A percentile compares a stretch with the other conserved stretches of the same genome.
Evolutionary conservation across 2,113 vertebrate genomes (phyloP).

Genomic region (Triplophysa dalaica): DNA sequence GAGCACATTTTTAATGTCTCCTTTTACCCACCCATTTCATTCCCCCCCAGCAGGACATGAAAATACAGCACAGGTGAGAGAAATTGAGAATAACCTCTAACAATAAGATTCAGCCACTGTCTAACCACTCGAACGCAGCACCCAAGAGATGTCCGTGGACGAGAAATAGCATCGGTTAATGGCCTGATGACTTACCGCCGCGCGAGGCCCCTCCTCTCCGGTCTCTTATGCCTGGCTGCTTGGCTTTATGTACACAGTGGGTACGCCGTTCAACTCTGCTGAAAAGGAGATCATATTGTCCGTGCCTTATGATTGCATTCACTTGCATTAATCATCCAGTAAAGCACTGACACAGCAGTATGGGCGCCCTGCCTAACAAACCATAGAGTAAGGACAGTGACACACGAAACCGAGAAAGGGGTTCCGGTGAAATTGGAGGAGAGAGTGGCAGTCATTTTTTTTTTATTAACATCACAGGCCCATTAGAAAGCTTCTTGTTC

Average conservation of each 20-base stretch:
- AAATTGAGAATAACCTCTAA: constrained; percentile 52
- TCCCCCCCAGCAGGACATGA: constrained; percentile 54
- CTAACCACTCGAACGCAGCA: constrained; percentile 30
- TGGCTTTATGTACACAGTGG: constrained; percentile 56
- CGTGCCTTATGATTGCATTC: constrained; percentile 96
- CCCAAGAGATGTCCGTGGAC: neutral
- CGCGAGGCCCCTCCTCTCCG: constrained; percentile 4
- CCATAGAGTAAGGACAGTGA: constrained; percentile 98
- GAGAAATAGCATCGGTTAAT: constrained; percentile 24
- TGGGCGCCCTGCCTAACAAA: constrained; percentile 97
- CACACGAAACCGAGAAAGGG: constrained; percentile 87
- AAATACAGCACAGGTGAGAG: constrained; percentile 46
- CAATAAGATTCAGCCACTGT: constrained; percentile 25
- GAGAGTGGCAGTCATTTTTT: constrained; percentile 72
- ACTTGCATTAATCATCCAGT: constrained; percentile 99
- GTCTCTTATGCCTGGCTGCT: constrained; percentile 27
- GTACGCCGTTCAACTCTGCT: constrained; percentile 68
- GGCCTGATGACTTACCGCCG: constrained; percentile 27
- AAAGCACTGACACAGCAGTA: constrained; percentile 98
- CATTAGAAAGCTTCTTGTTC: constrained; percentile 98
- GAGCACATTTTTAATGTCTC: constrained; percentile 56
- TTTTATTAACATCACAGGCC: constrained; percentile 98
- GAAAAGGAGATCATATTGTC: constrained; percentile 89
- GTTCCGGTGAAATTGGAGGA: constrained; percentile 76
- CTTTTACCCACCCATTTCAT: constrained; percentile 55